phyloP scores from a whole-genome alignment of 2,797 vertebrate species.

The Psittacula derbiana region DNA sequence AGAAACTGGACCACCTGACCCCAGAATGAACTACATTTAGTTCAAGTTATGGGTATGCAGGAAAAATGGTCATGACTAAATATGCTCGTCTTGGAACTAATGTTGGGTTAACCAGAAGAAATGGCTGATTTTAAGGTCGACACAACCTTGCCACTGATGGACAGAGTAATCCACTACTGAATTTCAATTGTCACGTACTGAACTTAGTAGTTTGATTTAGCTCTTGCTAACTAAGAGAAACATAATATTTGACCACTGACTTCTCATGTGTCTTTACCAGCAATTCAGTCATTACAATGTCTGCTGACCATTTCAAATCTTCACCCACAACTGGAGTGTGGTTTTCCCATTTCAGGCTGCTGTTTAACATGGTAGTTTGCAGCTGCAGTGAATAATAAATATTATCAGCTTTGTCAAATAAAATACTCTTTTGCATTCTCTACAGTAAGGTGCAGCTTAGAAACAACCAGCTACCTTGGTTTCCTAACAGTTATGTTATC shows the following conservation, averaged over 20 bases:
- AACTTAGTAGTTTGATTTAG: background rate
- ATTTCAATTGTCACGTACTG: background rate
- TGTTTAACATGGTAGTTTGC: background rate
- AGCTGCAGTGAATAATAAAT: background rate
- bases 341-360: background rate
- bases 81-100: background rate
- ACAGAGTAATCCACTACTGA: background rate
- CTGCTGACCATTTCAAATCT: background rate
- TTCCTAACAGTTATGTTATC: background rate
- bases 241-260: background rate
- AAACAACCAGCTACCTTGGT: background rate
- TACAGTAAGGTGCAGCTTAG: background rate
- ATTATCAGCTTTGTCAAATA: background rate
- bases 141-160: background rate
- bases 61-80: background rate
- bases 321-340: background rate
- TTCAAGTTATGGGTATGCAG: background rate
- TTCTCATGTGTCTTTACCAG: background rate
- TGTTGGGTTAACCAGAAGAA: background rate
- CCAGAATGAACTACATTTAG: background rate
- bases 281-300: background rate
- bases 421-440: background rate
- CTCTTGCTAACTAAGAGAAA: background rate
- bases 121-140: background rate
- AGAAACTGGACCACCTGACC: background rate